A percentile compares a stretch with the other conserved stretches of the same genome.
Evolutionary conservation across 2,888 invertebrate species (phyloP).

Genomic region (Apamea anceps): DNA sequence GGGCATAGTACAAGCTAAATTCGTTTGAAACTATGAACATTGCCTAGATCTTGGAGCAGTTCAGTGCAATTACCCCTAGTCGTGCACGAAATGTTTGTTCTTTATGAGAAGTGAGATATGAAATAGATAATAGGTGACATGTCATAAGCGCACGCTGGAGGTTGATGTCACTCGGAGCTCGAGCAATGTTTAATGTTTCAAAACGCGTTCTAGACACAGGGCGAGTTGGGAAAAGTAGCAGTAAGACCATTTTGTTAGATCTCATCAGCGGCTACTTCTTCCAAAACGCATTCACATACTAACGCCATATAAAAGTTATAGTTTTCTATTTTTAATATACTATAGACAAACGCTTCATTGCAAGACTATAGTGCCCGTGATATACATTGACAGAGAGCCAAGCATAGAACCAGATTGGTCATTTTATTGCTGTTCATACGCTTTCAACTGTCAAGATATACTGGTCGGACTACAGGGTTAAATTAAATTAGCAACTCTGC

Average conservation of each 20-base stretch:
- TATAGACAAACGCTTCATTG: constrained; percentile 28
- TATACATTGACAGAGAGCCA: constrained; percentile 10
- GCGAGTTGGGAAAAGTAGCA: constrained; percentile 7
- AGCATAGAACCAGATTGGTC: constrained; percentile 31
- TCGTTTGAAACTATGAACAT: constrained; percentile 27
- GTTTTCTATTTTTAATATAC: constrained; percentile 25
- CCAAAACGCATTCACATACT: neutral
- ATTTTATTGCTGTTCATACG: constrained; percentile 39
- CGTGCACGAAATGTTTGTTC: constrained; percentile 35
- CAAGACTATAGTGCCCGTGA: neutral
- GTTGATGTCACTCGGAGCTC: neutral
- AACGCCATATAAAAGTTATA: constrained; percentile 35
- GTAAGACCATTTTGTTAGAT: neutral
- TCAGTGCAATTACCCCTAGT: constrained; percentile 13
- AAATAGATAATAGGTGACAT: constrained; percentile 24
- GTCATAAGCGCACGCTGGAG: neutral
- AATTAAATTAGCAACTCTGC: neutral
- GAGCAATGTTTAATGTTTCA: constrained; percentile 26
- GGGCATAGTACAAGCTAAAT: constrained; percentile 26
- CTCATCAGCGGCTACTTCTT: neutral
- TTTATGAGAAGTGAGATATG: constrained; percentile 8
- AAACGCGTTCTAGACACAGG: constrained; percentile 3
- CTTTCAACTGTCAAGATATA: constrained; percentile 16
- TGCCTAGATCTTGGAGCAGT: neutral
- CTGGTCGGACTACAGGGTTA: neutral